Evolutionary conservation across 2,797 vertebrate species (phyloP).

Genomic region (Trachops cirrhosus): DNA sequence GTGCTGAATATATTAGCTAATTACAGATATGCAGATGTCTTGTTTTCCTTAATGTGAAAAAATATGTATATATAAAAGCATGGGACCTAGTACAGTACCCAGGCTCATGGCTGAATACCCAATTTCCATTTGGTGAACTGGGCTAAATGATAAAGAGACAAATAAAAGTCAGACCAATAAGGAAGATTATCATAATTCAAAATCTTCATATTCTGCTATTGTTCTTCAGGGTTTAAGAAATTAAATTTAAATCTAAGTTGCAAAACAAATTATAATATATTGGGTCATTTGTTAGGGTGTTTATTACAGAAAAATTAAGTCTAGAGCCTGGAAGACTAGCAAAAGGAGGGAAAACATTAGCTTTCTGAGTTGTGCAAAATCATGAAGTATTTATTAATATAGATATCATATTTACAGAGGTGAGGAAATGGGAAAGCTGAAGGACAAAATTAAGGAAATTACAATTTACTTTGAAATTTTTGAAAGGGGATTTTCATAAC

Average conservation of each 20-base stretch:
- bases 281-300: conserved; percentile 47
- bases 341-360: neutral
- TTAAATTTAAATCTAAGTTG: conserved; percentile 52
- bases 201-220: conserved; percentile 39
- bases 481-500: neutral
- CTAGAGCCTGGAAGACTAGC: neutral
- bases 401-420: neutral
- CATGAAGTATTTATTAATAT: neutral
- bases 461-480: neutral
- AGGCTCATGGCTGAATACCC: neutral
- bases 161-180: conserved; percentile 56
- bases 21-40: conserved; percentile 69
- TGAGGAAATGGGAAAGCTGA: neutral
- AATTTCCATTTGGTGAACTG: conserved; percentile 33
- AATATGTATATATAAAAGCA: conserved; percentile 1
- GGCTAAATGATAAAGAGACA: conserved; percentile 47
- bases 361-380: neutral
- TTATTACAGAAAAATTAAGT: conserved; percentile 45
- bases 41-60: conserved; percentile 42
- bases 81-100: neutral
- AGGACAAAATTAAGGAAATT: neutral
- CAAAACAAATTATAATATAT: conserved; percentile 60
- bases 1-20: conserved; percentile 66
- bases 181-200: conserved; percentile 39
- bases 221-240: conserved; percentile 15